phyloP scores from a whole-genome alignment of 2,888 invertebrate species.

The Ochropleura plecta region DNA sequence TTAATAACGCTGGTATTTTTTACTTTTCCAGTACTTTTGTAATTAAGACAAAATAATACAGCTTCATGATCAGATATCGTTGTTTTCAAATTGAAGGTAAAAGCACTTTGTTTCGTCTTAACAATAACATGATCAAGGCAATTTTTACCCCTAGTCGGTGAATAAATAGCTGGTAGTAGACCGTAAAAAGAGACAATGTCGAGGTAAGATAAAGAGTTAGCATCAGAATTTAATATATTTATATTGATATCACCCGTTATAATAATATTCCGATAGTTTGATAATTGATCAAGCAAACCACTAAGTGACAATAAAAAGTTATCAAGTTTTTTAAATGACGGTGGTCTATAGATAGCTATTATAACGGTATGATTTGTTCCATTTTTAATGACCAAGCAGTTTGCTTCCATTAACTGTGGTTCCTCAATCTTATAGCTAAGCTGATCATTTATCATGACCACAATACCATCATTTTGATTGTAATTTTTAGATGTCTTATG shows the following conservation, averaged over 20 bases:
- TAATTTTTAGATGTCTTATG: neutral
- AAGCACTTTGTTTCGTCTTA: constrained; percentile 1
- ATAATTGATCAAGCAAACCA: too few relatives aligned
- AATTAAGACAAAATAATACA: neutral
- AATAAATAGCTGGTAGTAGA: too few relatives aligned
- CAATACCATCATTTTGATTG: neutral
- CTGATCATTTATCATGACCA: neutral
- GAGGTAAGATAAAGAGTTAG: too few relatives aligned
- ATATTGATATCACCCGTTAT: too few relatives aligned
- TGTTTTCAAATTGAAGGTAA: neutral
- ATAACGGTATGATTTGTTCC: neutral
- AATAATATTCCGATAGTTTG: too few relatives aligned
- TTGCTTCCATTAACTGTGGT: neutral
- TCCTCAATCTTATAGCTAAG: neutral
- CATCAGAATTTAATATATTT: too few relatives aligned
- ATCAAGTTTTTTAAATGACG: too few relatives aligned
- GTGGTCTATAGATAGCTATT: neutral
- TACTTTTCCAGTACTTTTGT: neutral
- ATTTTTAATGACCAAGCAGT: neutral
- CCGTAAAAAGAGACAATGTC: too few relatives aligned
- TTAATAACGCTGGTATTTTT: neutral
- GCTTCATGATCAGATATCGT: neutral
- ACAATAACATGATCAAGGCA: neutral
- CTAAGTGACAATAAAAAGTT: too few relatives aligned
- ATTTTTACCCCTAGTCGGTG: too few relatives aligned